These are phyloP conservation scores for Dyspetes luteomarginatus DNA, from an alignment of 2,888 invertebrate genomes.

Conservation along the genomic window DNA sequence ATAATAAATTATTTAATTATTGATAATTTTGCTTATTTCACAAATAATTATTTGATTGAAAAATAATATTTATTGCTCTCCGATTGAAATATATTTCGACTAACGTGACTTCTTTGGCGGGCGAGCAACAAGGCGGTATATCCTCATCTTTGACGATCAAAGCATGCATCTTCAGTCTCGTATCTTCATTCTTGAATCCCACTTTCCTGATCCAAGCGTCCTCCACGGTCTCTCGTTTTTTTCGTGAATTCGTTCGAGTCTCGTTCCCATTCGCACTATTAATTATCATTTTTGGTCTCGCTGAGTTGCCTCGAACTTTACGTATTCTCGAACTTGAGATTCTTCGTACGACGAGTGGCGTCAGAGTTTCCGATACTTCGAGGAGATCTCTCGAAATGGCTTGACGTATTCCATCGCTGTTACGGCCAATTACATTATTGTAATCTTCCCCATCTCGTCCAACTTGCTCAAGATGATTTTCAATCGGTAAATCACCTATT, in stretches of 20 bases:
- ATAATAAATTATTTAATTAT: too few relatives aligned
- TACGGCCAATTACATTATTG: slow-evolving; percentile 5
- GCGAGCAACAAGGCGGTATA: slow-evolving; percentile 66
- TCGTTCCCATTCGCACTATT: background rate
- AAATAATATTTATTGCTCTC: background rate
- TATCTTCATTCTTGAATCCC: slow-evolving; percentile 48
- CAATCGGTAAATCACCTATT: slow-evolving; percentile 13
- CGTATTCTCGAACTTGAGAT: background rate
- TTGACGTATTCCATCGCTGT: background rate
- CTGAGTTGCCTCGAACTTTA: slow-evolving; percentile 17
- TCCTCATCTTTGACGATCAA: slow-evolving; percentile 72
- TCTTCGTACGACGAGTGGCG: slow-evolving; percentile 24
- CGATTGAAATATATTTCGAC: slow-evolving; percentile 15
- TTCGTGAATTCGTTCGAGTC: background rate
- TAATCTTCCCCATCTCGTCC: background rate
- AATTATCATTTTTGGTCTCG: slow-evolving; percentile 4
- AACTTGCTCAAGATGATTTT: slow-evolving; percentile 18
- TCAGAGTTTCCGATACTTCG: slow-evolving; percentile 15
- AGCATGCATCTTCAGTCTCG: slow-evolving; percentile 69
- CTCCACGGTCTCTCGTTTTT: slow-evolving; percentile 30
- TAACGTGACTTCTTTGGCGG: slow-evolving; percentile 69
- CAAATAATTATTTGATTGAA: too few relatives aligned
- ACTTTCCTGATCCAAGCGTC: slow-evolving; percentile 65
- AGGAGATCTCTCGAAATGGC: slow-evolving; percentile 8
- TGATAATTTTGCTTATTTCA: too few relatives aligned